These are phyloP conservation scores for Pitangus sulphuratus DNA, from an alignment of 2,797 vertebrate species.

Conservation along the genomic window DNA sequence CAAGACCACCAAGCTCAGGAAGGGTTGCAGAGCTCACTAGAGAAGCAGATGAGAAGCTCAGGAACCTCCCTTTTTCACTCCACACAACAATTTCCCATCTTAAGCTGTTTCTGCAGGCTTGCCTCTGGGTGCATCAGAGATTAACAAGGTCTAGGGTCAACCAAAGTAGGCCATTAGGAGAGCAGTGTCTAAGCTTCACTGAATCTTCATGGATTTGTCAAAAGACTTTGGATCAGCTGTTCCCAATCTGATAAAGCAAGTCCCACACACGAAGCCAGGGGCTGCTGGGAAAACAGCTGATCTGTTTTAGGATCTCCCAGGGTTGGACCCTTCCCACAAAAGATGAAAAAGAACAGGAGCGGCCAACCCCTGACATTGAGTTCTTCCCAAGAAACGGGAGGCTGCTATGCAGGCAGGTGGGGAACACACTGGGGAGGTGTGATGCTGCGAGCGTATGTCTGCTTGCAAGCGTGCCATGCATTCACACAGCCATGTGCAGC, in stretches of 20 bases:
- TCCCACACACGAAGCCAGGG: neutral
- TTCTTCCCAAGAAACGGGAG: neutral
- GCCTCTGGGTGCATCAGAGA: neutral
- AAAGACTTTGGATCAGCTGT: conserved; percentile 31
- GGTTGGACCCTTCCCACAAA: neutral
- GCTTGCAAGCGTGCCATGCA: fast-evolving
- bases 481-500: fast-evolving
- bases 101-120: neutral
- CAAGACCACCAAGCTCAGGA: neutral
- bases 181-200: neutral
- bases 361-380: neutral
- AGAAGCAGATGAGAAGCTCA: neutral
- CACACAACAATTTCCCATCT: neutral
- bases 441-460: neutral
- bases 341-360: neutral
- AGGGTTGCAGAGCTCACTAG: neutral
- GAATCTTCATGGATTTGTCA: conserved; percentile 21
- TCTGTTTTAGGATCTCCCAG: neutral
- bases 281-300: conserved; percentile 7
- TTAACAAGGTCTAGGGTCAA: conserved; percentile 15
- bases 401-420: neutral
- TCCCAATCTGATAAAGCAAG: conserved; percentile 23
- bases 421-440: neutral
- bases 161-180: neutral
- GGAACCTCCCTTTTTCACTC: neutral